phyloP scores from a whole-genome alignment of 1,140 invertebrate species.

The Epicauta chinensis region DNA sequence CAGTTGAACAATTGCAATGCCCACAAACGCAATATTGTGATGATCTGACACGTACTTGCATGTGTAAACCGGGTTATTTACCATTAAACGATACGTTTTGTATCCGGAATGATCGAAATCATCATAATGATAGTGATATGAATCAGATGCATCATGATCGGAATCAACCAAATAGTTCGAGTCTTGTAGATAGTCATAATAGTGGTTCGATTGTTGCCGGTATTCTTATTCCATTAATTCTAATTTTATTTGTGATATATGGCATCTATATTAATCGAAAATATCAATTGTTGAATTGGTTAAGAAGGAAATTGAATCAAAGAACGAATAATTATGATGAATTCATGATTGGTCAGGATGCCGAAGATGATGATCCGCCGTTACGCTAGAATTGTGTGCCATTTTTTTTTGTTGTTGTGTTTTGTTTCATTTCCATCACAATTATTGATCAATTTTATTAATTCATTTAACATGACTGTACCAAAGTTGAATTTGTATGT shows the following conservation, averaged over 20 bases:
- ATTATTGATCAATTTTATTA: not conserved
- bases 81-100: slow-evolving; percentile 10
- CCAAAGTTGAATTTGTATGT: slow-evolving; percentile 10
- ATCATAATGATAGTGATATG: too few species aligned
- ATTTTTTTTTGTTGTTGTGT: not conserved
- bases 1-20: slow-evolving; percentile 5
- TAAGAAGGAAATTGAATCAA: slow-evolving; percentile 23
- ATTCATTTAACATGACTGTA: slow-evolving; percentile 10
- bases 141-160: too few species aligned
- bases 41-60: slow-evolving; percentile 10
- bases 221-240: slow-evolving; percentile 29
- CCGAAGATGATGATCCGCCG: slow-evolving; percentile 20
- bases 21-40: slow-evolving; percentile 19
- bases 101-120: not conserved
- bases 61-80: slow-evolving; percentile 15
- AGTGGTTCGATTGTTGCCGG: slow-evolving; percentile 28
- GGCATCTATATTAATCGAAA: slow-evolving; percentile 27
- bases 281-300: slow-evolving; percentile 26
- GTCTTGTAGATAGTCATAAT: slow-evolving; percentile 24
- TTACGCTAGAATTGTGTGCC: slow-evolving; percentile 1
- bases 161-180: slow-evolving; percentile 20
- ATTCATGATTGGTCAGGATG: slow-evolving; percentile 34
- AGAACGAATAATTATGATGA: slow-evolving; percentile 33
- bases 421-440: not conserved
- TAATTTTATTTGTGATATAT: slow-evolving; percentile 32